These are phyloP conservation scores for Muscidifurax raptorellus DNA, from an alignment of 1,140 invertebrate genomes.

Conservation along the genomic window DNA sequence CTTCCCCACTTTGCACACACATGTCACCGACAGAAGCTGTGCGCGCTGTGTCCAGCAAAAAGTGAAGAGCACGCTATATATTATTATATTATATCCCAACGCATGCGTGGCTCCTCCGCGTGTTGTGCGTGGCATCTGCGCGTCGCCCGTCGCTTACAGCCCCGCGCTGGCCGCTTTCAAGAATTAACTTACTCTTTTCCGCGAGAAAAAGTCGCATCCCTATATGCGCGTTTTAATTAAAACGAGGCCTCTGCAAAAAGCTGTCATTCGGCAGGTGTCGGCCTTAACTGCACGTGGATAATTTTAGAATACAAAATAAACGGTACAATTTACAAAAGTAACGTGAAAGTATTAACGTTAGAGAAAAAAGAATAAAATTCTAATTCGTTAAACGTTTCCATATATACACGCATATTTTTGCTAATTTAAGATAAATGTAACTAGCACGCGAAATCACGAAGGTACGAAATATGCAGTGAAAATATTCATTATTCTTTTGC, in stretches of 20 bases:
- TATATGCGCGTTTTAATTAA: neutral
- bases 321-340: too few species aligned
- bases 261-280: neutral
- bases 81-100: neutral
- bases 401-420: too few species aligned
- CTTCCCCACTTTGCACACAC: neutral
- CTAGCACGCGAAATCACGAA: too few species aligned
- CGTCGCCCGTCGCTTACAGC: neutral
- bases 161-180: neutral
- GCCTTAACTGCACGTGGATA: neutral
- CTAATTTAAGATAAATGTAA: too few species aligned
- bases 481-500: too few species aligned
- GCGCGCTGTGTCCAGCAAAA: neutral
- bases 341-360: too few species aligned
- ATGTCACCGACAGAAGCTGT: constrained; percentile 1
- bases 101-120: neutral
- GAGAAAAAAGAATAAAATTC: too few species aligned
- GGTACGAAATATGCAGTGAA: too few species aligned
- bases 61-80: neutral
- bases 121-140: neutral
- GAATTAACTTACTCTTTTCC: neutral
- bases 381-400: too few species aligned
- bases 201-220: neutral
- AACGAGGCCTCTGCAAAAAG: neutral
- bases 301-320: too few species aligned